A percentile compares a stretch with the other conserved stretches of the same genome.
Conservation (phyloP, 2,113 vertebrate genomes). For the Paracanthobrama guichenoti region DNA sequence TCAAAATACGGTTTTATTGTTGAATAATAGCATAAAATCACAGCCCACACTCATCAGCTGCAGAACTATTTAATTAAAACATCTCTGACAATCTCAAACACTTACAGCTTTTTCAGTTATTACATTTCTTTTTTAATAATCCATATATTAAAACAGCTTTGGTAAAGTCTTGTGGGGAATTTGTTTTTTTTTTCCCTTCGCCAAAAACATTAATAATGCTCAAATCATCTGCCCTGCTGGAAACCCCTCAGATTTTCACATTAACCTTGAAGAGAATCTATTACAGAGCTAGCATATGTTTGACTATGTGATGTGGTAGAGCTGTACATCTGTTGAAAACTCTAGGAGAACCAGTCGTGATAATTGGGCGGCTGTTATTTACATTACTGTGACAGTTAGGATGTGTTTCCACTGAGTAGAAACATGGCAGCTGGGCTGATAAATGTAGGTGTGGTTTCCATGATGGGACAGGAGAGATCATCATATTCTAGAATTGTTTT, state of each 20-base stretch:
- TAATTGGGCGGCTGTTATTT: conserved; percentile 54
- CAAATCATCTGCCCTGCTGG: not conserved
- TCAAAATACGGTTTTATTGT: not conserved
- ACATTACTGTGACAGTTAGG: conserved; percentile 26
- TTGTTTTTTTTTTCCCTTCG: not conserved
- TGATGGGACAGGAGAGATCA: not conserved
- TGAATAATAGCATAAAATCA: not conserved
- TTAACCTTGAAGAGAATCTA: conserved; percentile 36
- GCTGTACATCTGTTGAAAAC: conserved; percentile 42
- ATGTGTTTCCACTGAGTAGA: conserved; percentile 22
- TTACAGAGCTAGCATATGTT: conserved; percentile 30
- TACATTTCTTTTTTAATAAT: not conserved
- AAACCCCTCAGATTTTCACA: conserved; percentile 41
- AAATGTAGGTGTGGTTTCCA: conserved; percentile 10
- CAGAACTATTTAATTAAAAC: not conserved
- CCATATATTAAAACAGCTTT: not conserved
- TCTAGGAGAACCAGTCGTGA: conserved; percentile 28
- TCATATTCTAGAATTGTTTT: no score
- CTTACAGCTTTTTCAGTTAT: not conserved
- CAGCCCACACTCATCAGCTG: not conserved
- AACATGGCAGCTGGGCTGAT: conserved; percentile 33
- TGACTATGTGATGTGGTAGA: conserved; percentile 32
- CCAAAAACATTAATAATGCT: conserved; percentile 41
- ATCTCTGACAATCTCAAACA: not conserved
- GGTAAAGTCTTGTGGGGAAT: not conserved